Conservation (phyloP, 2,888 invertebrate species). For the Brenthis daphne region DNA sequence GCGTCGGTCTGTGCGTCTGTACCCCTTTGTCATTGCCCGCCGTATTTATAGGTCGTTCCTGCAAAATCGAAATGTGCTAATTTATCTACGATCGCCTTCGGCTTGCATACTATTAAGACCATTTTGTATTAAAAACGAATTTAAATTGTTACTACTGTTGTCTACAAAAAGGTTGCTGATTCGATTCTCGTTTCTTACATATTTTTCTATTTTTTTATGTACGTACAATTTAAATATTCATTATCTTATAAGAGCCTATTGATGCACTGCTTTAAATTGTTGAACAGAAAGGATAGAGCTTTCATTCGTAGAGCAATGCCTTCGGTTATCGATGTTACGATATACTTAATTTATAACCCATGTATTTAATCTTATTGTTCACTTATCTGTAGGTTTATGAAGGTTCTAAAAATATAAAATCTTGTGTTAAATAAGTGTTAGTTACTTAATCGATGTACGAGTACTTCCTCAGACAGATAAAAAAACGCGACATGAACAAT, state of each 20-base stretch:
- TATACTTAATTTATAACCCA: no score
- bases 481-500: no score
- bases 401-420: no score
- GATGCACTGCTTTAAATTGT: neutral
- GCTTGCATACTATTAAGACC: slow-evolving; percentile 38
- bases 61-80: slow-evolving; percentile 52
- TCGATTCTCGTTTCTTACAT: neutral
- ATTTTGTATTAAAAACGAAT: slow-evolving; percentile 20
- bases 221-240: neutral
- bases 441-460: no score
- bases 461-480: no score
- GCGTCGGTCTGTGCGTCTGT: slow-evolving; percentile 46
- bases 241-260: neutral
- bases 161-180: neutral
- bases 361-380: no score
- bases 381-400: no score
- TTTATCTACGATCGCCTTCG: slow-evolving; percentile 45
- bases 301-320: no score
- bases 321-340: no score
- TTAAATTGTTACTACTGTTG: slow-evolving; percentile 18
- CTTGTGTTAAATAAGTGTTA: no score
- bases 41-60: slow-evolving; percentile 51
- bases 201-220: neutral
- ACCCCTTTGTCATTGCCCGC: slow-evolving; percentile 53
- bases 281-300: no score